Evolutionary conservation across 2,797 vertebrate genomes (phyloP).

Genomic region (Thaleichthys pacificus): DNA sequence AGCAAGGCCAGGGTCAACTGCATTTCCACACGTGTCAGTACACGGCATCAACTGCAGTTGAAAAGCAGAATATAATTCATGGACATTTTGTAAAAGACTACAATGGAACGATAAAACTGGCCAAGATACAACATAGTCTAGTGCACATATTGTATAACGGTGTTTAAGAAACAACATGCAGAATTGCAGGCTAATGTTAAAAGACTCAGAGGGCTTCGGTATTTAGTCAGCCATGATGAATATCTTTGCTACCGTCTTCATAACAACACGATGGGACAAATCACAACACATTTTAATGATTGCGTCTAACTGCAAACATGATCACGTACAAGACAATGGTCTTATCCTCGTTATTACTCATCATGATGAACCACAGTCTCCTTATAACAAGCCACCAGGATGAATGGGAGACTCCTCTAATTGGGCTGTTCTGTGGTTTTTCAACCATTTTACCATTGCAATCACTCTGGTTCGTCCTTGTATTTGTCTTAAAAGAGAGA

Average conservation of each 20-base stretch:
- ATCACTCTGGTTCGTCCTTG: slow-evolving; percentile 56
- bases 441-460: slow-evolving; percentile 53
- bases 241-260: slow-evolving; percentile 45
- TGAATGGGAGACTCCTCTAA: slow-evolving; percentile 37
- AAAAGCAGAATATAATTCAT: not conserved
- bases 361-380: slow-evolving; percentile 40
- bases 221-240: slow-evolving; percentile 25
- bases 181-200: not conserved
- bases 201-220: not conserved
- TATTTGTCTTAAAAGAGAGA: slow-evolving; percentile 60
- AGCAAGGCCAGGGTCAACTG: not conserved
- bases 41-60: not conserved
- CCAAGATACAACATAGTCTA: not conserved
- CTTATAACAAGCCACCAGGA: slow-evolving; percentile 37
- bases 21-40: slow-evolving; percentile 15
- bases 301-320: slow-evolving; percentile 51
- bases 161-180: not conserved
- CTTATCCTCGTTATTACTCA: slow-evolving; percentile 54
- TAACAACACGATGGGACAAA: slow-evolving; percentile 44
- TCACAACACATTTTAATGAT: slow-evolving; percentile 48
- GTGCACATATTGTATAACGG: not conserved
- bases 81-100: not conserved
- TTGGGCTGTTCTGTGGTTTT: slow-evolving; percentile 51
- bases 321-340: slow-evolving; percentile 35
- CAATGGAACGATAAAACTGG: not conserved